Percentiles rank a stretch among this genome's conserved stretches.
phyloP scores from a whole-genome alignment of 2,113 vertebrate genomes.

The Glaucidium brasilianum region DNA sequence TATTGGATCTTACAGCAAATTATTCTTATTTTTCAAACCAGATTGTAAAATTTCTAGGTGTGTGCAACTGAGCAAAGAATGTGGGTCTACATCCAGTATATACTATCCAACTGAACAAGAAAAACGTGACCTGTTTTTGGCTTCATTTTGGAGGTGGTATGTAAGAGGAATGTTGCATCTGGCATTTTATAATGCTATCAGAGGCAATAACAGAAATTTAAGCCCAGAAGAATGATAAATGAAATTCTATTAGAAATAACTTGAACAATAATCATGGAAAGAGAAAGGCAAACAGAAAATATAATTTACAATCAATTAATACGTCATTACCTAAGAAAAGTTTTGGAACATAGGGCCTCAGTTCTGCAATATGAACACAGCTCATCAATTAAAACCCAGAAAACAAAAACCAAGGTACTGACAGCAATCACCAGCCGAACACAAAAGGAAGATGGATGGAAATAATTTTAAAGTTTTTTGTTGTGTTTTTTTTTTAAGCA shows the following conservation, averaged over 20 bases:
- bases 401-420: rapidly evolving
- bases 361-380: not conserved
- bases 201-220: not conserved
- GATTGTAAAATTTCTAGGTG: not conserved
- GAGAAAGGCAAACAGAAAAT: not conserved
- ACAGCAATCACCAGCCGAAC: not conserved
- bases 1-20: not conserved
- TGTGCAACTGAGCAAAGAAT: not conserved
- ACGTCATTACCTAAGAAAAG: not conserved
- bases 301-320: not conserved
- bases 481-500: not conserved
- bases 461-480: not conserved
- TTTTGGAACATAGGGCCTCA: not conserved
- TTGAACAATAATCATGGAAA: not conserved
- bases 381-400: not conserved
- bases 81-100: not conserved
- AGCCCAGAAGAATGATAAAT: not conserved
- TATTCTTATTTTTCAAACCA: not conserved
- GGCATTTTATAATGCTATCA: not conserved
- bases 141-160: not conserved
- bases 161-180: not conserved
- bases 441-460: not conserved
- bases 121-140: not conserved
- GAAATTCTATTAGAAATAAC: not conserved
- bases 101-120: not conserved